Conservation (phyloP, 2,797 vertebrate genomes). For the Lithobates pipiens region DNA sequence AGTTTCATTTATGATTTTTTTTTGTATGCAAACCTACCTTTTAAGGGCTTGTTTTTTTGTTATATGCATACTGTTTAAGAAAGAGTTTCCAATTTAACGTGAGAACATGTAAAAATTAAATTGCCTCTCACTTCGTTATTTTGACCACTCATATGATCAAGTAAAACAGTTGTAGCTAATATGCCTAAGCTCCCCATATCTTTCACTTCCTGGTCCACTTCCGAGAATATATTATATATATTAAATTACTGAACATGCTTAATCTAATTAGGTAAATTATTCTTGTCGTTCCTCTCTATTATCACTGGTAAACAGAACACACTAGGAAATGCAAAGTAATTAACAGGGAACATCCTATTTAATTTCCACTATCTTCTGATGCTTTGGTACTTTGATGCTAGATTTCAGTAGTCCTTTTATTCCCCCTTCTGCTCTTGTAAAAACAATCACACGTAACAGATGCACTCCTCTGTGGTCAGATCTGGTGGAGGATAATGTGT, state of each 20-base stretch:
- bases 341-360: not conserved
- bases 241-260: conserved; percentile 5
- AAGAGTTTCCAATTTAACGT: too few species aligned
- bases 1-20: too few species aligned
- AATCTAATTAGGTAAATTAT: conserved; percentile 28
- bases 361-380: not conserved
- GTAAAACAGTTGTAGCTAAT: not conserved
- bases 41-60: too few species aligned
- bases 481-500: not conserved
- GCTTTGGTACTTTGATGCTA: conserved; percentile 14
- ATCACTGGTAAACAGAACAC: not conserved
- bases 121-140: too few species aligned
- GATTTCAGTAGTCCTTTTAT: not conserved
- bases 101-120: too few species aligned
- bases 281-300: not conserved
- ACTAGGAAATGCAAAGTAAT: not conserved
- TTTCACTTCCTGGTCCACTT: conserved; percentile 3
- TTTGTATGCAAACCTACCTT: too few species aligned
- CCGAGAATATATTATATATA: not conserved
- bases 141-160: too few species aligned
- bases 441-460: not conserved
- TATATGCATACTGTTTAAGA: too few species aligned
- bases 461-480: not conserved
- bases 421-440: not conserved
- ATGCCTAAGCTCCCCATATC: conserved; percentile 5